Evolutionary conservation across 2,797 vertebrate species (phyloP).

Genomic region (Florisuga fusca): DNA sequence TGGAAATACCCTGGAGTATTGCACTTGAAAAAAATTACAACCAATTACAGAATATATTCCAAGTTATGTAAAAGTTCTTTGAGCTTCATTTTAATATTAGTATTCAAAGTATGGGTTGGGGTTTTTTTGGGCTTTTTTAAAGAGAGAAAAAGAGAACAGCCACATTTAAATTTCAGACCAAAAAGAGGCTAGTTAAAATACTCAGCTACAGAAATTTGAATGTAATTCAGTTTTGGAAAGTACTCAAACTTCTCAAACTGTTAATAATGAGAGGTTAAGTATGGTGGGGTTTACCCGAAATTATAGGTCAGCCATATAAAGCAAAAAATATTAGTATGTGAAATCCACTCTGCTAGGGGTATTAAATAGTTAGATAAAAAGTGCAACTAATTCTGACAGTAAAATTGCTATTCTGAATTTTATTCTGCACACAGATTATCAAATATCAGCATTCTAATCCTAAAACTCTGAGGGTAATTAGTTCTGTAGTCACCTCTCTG

Average conservation of each 20-base stretch:
- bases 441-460: neutral
- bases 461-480: neutral
- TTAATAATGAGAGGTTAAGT: slow-evolving; percentile 11
- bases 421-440: neutral
- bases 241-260: neutral
- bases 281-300: neutral
- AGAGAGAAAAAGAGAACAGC: neutral
- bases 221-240: slow-evolving; percentile 12
- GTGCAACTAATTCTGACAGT: neutral
- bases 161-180: neutral
- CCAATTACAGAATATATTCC: neutral
- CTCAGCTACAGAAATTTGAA: neutral
- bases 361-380: neutral
- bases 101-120: neutral
- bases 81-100: neutral
- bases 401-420: slow-evolving; percentile 5
- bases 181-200: slow-evolving; percentile 19
- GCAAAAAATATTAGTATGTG: neutral
- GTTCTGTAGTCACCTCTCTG: neutral
- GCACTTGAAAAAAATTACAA: neutral
- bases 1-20: neutral
- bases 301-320: neutral
- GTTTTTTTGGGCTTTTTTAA: neutral
- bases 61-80: neutral
- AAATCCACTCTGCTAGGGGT: neutral